A percentile compares a stretch with the other conserved stretches of the same genome.
These are phyloP conservation scores for Muscicapa adusta DNA, from an alignment of 2,113 vertebrate species.

Conservation along the genomic window DNA sequence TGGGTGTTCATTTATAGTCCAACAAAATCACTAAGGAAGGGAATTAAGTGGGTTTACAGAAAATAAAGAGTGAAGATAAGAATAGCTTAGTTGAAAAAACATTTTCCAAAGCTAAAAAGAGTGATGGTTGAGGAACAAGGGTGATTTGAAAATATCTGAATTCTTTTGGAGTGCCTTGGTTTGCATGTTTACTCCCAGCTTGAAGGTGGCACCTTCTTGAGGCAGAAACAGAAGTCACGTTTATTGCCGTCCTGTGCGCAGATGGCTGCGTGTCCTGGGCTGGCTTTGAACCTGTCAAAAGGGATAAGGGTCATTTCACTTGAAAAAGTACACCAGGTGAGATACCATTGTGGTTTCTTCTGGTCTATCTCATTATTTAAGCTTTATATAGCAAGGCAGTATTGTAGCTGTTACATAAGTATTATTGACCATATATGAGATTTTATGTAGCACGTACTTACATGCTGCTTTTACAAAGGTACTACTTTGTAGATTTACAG, in stretches of 20 bases:
- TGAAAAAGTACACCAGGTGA: not conserved
- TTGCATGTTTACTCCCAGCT: slow-evolving; percentile 28
- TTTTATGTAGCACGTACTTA: not conserved
- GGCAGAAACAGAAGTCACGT: slow-evolving; percentile 5
- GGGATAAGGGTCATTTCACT: not conserved
- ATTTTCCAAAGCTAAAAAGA: not conserved
- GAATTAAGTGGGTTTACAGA: not conserved
- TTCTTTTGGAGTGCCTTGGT: not conserved
- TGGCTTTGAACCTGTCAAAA: slow-evolving; percentile 54
- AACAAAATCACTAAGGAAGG: not conserved
- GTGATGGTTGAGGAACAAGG: not conserved
- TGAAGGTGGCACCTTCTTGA: slow-evolving; percentile 42
- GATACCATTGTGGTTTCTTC: not conserved
- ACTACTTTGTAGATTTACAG: not conserved
- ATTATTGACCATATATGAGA: not conserved
- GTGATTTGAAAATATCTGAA: not conserved
- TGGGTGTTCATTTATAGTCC: not conserved
- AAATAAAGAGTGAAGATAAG: not conserved
- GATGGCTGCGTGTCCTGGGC: slow-evolving; percentile 43
- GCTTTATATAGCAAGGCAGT: not conserved
- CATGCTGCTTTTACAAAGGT: not conserved
- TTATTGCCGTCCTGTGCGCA: slow-evolving; percentile 13
- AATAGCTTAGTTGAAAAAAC: not conserved
- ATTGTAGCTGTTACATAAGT: not conserved
- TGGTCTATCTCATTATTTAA: not conserved